Percentiles rank a stretch among this genome's conserved stretches.
phyloP scores from a whole-genome alignment of 2,888 invertebrate species.

The Amiota minor region DNA sequence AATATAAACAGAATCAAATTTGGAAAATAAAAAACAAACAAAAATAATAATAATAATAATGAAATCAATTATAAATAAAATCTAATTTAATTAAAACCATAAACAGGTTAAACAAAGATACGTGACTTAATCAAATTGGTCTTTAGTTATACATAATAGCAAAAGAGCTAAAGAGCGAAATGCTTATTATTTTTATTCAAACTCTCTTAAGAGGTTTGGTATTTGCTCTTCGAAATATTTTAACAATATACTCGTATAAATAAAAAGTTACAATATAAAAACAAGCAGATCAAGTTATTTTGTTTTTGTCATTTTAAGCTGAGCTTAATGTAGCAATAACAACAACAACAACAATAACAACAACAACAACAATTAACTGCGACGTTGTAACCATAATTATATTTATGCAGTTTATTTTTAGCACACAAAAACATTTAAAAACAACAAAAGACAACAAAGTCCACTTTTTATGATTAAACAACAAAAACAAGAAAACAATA shows the following conservation, averaged over 20 bases:
- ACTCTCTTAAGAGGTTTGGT: not conserved
- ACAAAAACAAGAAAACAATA: slow-evolving; percentile 3
- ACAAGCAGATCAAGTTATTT: not conserved
- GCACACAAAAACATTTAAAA: slow-evolving; percentile 10
- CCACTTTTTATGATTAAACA: slow-evolving; percentile 47
- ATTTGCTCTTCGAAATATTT: not conserved
- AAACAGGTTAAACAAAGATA: not conserved
- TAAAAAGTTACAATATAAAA: slow-evolving; percentile 11
- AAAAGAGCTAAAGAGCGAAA: not conserved
- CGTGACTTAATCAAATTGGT: slow-evolving; percentile 19
- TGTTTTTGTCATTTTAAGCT: not conserved
- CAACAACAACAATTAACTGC: slow-evolving; percentile 10
- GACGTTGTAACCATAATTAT: not conserved
- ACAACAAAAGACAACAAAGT: slow-evolving; percentile 45
- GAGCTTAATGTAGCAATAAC: not conserved
- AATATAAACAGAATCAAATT: slow-evolving; percentile 18
- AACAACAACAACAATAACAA: slow-evolving; percentile 21
- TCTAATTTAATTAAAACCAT: not conserved
- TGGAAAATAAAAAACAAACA: slow-evolving; percentile 6
- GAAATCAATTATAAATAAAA: slow-evolving; percentile 17
- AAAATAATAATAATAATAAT: slow-evolving; percentile 7
- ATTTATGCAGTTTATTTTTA: slow-evolving; percentile 22
- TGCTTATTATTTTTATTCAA: not conserved
- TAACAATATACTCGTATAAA: not conserved
- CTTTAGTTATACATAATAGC: too few species aligned